Base-by-base conservation (phyloP, 1,140 invertebrate genomes). In the Pentalonia nigronervosa region DNA sequence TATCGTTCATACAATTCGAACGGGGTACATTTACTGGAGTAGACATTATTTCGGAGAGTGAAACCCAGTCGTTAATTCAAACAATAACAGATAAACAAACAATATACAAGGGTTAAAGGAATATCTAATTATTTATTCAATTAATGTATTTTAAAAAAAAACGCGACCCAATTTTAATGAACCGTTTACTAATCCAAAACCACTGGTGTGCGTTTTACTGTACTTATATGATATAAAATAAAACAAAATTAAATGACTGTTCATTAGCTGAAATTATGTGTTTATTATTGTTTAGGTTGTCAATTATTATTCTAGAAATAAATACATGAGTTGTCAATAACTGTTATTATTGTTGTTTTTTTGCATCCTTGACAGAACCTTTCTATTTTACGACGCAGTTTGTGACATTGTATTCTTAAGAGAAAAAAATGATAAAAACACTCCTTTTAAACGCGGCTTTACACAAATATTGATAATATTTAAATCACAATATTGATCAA, bases 251-350 rank as follows among this genome's bases (percentile, higher is more conserved):
- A 93, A 56, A 81, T 34, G 81, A 84, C 91, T 86, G 91, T 93
- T 93, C 67, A 56, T 93, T 93, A 86, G 91, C 20, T n/a, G 81
- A 84, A 93, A 93, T 84, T 86, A 83, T 93, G 76, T 86, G 48
- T 93, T 93, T 83, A 84, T 53, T 92, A 83, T 92, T 93, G 48
- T 93, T 93, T 93, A 93, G 91, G 91, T 93, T 93, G 91, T 93
- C 91, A 93, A 93, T 93, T 93, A 93, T 84, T 93, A 93, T 93
- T 83, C 91, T 93, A 93, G 91, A 93, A 93, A 93, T 93, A 93
- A 93, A 93, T 93, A 93, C 47, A 93, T 23, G 91, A 93, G 81
- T 84, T 93, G 67, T 93, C 91, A 56, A 86, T 92, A 92, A 90
- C 20, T 30, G 45, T 47, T 53, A 90, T 36, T 56, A 30, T 60